Base-by-base conservation (phyloP, 2,113 vertebrate genomes). In the Siniperca knerii region DNA sequence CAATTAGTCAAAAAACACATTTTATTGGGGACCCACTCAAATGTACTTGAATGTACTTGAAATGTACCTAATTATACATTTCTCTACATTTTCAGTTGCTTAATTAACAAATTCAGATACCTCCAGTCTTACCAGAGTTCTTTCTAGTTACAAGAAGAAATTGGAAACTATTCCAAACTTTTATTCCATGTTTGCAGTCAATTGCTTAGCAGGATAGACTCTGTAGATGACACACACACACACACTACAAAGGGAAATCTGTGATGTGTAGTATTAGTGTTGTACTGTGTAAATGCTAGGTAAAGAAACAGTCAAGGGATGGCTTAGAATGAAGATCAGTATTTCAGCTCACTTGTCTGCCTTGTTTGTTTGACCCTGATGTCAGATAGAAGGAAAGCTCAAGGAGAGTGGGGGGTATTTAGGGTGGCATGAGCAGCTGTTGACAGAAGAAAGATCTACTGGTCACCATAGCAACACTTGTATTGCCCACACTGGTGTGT, bases 401-500 rank as follows among this genome's bases (percentile, higher is more conserved):
- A 83, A 91, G 85, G 82, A 87, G 91, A 86, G 87, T 68, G 70
- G 83, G 82, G 91, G 89, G 88, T 90, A 90, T 92, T 94, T 89
- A 87, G 90, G 90, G 91, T 95, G 94, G 92, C 93, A 95, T 90
- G 91, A 93, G 92, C 92, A 94, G 93, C 94, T 95, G 93, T 94
- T 95, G 92, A 95, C 91, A 81, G 92, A 93, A 89, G 89, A 89
- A 80, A 81, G 93, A 92, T 92, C 90, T 83, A 89, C 87, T 78
- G 75, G 89, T 95, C 87, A 81, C 93, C 94, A 95, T 95, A 80
- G 94, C 91, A 94, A 94, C 93, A 89, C 87, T 92, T 93, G 89
- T 94, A 85, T 92, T 91, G 90, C 93, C 90, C 89, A 92, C 92
- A 91, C 84, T 91, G 82, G 70, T 70, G 82, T 85, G 90, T 87